phyloP scores from a whole-genome alignment of 2,888 invertebrate species.

The Drosophila paramelanica region DNA sequence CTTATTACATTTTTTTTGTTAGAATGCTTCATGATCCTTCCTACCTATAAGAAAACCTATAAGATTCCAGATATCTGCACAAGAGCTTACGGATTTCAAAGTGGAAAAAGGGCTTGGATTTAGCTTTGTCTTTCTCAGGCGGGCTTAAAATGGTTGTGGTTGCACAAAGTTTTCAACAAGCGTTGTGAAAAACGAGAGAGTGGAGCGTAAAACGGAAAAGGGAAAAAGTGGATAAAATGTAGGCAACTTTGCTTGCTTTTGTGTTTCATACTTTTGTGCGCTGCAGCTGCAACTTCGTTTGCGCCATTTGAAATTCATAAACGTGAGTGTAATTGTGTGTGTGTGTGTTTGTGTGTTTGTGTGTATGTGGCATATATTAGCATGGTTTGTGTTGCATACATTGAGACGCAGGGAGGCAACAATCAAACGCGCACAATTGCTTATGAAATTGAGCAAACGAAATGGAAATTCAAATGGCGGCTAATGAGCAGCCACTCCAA shows the following conservation, averaged over 20 bases:
- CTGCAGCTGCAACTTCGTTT: slow-evolving; percentile 65
- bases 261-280: slow-evolving; percentile 61
- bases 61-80: slow-evolving; percentile 12
- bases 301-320: slow-evolving; percentile 76
- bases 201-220: slow-evolving; percentile 28
- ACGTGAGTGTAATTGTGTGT: slow-evolving; percentile 29
- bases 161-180: slow-evolving; percentile 56
- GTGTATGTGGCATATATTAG: slow-evolving; percentile 65
- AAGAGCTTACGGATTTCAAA: slow-evolving; percentile 47
- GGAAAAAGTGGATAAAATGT: slow-evolving; percentile 29
- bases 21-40: neutral
- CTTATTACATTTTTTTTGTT: neutral
- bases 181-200: slow-evolving; percentile 57
- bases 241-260: slow-evolving; percentile 64
- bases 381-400: slow-evolving; percentile 65
- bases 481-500: slow-evolving; percentile 59
- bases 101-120: slow-evolving; percentile 24
- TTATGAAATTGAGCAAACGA: slow-evolving; percentile 79
- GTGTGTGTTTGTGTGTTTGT: slow-evolving; percentile 18
- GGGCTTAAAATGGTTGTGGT: slow-evolving; percentile 32
- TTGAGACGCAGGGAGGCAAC: slow-evolving; percentile 47
- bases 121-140: slow-evolving; percentile 29
- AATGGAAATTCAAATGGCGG: slow-evolving; percentile 68
- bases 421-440: slow-evolving; percentile 72
- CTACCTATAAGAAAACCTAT: neutral